These are phyloP conservation scores for Calypte anna DNA, from an alignment of 2,113 vertebrate genomes.

Conservation along the genomic window DNA sequence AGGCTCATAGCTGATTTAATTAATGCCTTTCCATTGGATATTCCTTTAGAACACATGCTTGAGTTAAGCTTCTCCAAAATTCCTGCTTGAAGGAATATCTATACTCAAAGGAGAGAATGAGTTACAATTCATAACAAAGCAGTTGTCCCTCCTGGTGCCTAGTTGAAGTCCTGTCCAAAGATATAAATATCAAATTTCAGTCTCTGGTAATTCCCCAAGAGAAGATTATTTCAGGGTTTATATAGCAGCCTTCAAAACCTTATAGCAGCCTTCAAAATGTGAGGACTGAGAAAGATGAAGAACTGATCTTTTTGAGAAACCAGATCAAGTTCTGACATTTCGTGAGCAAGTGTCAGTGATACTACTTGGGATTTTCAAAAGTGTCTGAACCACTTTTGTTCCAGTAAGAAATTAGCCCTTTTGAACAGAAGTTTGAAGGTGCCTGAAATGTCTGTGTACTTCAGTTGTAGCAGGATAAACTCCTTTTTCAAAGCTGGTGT, in stretches of 20 bases:
- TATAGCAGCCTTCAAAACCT: not conserved
- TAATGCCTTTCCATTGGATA: not conserved
- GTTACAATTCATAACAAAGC: not conserved
- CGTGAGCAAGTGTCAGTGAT: not conserved
- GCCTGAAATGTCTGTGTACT: not conserved
- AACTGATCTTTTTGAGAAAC: not conserved
- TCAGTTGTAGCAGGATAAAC: not conserved
- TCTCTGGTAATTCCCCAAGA: not conserved
- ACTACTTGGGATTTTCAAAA: not conserved
- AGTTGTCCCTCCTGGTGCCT: not conserved
- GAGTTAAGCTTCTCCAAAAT: not conserved
- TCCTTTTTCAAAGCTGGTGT: not conserved
- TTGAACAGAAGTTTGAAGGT: not conserved
- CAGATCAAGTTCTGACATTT: not conserved
- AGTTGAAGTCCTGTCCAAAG: not conserved
- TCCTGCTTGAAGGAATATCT: not conserved
- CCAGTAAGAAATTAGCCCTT: not conserved
- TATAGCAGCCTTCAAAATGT: not conserved
- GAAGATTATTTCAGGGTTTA: not conserved
- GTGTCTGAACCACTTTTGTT: not conserved
- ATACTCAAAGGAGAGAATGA: not conserved
- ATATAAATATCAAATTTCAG: not conserved
- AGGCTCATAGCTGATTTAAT: not conserved
- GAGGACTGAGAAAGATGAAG: not conserved
- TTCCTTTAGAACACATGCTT: not conserved